phyloP scores from a whole-genome alignment of 2,113 vertebrate genomes.

The Melanocharis versteri region DNA sequence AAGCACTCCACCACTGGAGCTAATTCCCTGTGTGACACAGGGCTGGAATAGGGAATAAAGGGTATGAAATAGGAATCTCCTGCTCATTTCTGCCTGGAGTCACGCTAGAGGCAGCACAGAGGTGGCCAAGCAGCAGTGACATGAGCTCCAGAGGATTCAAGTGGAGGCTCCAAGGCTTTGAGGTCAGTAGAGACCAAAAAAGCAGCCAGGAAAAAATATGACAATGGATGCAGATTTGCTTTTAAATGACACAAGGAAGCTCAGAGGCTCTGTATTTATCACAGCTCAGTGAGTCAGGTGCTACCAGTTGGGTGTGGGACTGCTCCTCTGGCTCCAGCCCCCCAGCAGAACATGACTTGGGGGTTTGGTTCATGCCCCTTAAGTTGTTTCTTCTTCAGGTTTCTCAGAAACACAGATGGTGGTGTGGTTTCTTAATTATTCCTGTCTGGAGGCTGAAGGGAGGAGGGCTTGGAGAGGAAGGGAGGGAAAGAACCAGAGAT shows the following conservation, averaged over 20 bases:
- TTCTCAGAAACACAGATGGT: neutral
- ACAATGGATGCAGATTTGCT: neutral
- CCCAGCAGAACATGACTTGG: neutral
- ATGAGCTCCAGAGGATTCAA: neutral
- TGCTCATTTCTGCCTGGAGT: neutral
- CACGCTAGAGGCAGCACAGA: neutral
- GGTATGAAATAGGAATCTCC: neutral
- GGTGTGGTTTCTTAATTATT: neutral
- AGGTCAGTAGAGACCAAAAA: neutral
- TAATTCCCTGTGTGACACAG: neutral
- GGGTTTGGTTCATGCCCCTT: neutral
- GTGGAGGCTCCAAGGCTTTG: neutral
- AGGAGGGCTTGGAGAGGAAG: neutral
- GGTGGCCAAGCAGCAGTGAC: neutral
- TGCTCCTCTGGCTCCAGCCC: neutral
- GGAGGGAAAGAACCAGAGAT: neutral
- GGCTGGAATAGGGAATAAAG: neutral
- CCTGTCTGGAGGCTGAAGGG: neutral
- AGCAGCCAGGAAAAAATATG: neutral
- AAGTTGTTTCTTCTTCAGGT: neutral
- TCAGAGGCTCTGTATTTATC: accelerated
- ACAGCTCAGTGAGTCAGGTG: neutral
- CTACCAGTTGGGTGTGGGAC: neutral
- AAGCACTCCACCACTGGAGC: neutral
- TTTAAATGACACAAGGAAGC: neutral